Conservation (phyloP, 2,888 invertebrate species). For the Prenolepis imparis region DNA sequence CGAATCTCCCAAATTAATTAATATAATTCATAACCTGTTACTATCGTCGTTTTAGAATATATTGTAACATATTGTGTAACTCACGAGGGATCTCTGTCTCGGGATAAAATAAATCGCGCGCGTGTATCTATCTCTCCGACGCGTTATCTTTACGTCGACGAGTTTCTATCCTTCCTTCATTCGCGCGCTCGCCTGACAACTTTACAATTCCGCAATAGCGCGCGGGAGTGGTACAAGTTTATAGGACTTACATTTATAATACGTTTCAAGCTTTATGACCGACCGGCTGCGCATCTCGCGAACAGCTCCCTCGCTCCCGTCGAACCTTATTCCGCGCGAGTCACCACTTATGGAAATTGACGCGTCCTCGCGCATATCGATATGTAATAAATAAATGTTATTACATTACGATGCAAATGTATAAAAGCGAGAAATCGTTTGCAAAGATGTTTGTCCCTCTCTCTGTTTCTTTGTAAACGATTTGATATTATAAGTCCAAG, state of each 20-base stretch:
- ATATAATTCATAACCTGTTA: not conserved
- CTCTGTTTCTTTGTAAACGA: not conserved
- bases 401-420: conserved; percentile 1
- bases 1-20: not conserved
- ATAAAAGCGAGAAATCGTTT: not conserved
- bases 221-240: conserved; percentile 80
- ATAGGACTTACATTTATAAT: conserved; percentile 81
- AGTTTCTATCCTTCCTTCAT: conserved; percentile 73
- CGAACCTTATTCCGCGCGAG: conserved; percentile 43
- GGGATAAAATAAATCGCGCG: not conserved
- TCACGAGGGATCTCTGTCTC: not conserved
- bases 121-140: not conserved
- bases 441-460: not conserved
- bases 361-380: not conserved
- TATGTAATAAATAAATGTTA: conserved; percentile 29
- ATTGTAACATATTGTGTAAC: not conserved
- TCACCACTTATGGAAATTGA: conserved; percentile 38
- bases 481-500: not conserved
- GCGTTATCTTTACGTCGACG: conserved; percentile 78
- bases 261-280: conserved; percentile 80
- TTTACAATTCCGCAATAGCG: conserved; percentile 79
- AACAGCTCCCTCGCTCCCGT: conserved; percentile 54
- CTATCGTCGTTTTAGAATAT: not conserved
- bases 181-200: conserved; percentile 76
- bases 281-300: conserved; percentile 54